Evolutionary conservation across 2,113 vertebrate species (phyloP), one percentile per base, ranked within the genome.

Genomic region (Saccopteryx leptura): DNA sequence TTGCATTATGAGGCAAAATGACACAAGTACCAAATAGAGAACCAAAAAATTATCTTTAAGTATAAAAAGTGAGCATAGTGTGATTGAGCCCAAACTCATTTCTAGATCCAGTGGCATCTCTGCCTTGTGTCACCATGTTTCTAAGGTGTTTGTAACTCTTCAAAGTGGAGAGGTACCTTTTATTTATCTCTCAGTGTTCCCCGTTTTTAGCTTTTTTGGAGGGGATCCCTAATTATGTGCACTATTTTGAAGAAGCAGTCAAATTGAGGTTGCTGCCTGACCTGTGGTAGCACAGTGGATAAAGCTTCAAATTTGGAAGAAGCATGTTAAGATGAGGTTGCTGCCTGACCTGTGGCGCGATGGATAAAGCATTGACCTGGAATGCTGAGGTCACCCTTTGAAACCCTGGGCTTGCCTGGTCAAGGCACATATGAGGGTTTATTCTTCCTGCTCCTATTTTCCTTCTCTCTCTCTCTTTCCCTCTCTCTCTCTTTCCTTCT

Each of bases 161-260:
- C 72, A 88, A 18, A 50, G 17, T 93, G 24, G 23, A 82, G 8
- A 85, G 23, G 2, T 82, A 60, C 19, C 18, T 91, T 86, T 95
- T 88, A 31, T 79, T 71, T 28, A 24, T 78, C 60, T 90, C 72
- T 78, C 89, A 31, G 1, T 56, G 9, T 78, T 81, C 85, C 3
- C 48, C 89, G 9, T 93, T 96, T 90, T 39, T 79, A 58, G 19
- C 21, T 66, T 63, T 93, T 89, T 74, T 90, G 52, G 93, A 93
- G 24, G 14, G 65, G 88, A 63, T 89, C 63, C 24, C 31, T 39
- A 75, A 26, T 88, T 85, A 39, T 17, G 31, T 18, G 3, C 93
- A 23, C 74, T 79, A 80, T 80, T 89, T 75, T 33, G 75, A 87
- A 92, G 56, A 68, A 88, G 28, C 68, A 91, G 28, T 94, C 86